Evolutionary conservation across 2,797 vertebrate genomes (phyloP).

Genomic region (Aratinga solstitialis): DNA sequence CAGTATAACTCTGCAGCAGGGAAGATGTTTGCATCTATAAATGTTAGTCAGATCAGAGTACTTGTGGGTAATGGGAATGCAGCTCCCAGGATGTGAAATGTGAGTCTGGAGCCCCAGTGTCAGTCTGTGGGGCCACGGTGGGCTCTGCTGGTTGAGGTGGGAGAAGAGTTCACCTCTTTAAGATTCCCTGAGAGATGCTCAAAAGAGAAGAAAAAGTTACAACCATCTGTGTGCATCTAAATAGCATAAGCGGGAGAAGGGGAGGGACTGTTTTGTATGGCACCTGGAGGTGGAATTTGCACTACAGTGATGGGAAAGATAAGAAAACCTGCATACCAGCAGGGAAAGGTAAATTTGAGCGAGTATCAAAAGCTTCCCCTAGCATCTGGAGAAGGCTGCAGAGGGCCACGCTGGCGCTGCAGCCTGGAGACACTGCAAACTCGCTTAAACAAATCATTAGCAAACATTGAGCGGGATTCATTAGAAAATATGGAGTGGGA

Average conservation of each 20-base stretch:
- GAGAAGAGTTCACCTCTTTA: background rate
- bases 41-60: background rate
- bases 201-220: background rate
- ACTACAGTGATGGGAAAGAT: background rate
- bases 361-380: background rate
- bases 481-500: background rate
- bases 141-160: background rate
- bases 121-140: background rate
- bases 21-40: background rate
- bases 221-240: background rate
- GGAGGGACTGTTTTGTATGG: background rate
- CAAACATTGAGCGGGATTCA: slow-evolving; percentile 26
- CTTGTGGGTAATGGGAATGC: background rate
- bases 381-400: slow-evolving; percentile 1
- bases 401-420: fast-evolving
- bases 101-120: background rate
- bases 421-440: background rate
- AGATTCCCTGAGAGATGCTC: background rate
- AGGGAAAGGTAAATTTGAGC: background rate
- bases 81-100: fast-evolving
- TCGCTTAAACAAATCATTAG: slow-evolving; percentile 28
- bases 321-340: background rate
- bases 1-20: background rate
- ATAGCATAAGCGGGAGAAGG: background rate
- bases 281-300: background rate